phyloP scores from a whole-genome alignment of 2,888 invertebrate genomes.

The Cyclophora punctaria region DNA sequence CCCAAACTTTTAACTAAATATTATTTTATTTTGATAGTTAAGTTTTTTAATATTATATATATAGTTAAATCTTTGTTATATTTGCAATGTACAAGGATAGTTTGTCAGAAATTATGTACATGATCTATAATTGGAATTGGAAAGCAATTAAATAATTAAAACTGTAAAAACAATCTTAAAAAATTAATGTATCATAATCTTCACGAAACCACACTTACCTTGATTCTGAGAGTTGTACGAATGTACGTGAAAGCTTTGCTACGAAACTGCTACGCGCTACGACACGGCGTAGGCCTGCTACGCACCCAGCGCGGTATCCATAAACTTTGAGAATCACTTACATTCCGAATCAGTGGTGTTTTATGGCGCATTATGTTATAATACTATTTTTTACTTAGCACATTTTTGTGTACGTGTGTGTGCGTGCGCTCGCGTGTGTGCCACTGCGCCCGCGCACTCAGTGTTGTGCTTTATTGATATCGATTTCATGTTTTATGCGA shows the following conservation, averaged over 20 bases:
- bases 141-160: no score
- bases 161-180: no score
- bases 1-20: conserved; percentile 40
- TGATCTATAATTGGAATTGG: no score
- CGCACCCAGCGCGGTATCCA: conserved; percentile 13
- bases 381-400: conserved; percentile 75
- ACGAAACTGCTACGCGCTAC: conserved; percentile 26
- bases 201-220: no score
- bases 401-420: conserved; percentile 54
- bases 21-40: no score
- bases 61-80: no score
- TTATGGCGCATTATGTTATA: conserved; percentile 70
- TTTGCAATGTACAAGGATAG: no score
- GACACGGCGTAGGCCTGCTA: conserved; percentile 20
- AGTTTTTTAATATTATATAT: no score
- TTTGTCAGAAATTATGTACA: no score
- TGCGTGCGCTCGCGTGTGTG: conserved; percentile 23
- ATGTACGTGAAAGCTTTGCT: conserved; percentile 20
- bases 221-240: not conserved
- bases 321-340: conserved; percentile 50
- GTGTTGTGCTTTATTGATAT: conserved; percentile 16
- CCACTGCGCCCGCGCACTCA: conserved; percentile 39
- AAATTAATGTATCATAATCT: no score
- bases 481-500: conserved; percentile 3
- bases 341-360: conserved; percentile 49